Evolutionary conservation across 35 echinoderm and acorn worm species (phyloP).

Genomic region (Ophiothrix spiculata): DNA sequence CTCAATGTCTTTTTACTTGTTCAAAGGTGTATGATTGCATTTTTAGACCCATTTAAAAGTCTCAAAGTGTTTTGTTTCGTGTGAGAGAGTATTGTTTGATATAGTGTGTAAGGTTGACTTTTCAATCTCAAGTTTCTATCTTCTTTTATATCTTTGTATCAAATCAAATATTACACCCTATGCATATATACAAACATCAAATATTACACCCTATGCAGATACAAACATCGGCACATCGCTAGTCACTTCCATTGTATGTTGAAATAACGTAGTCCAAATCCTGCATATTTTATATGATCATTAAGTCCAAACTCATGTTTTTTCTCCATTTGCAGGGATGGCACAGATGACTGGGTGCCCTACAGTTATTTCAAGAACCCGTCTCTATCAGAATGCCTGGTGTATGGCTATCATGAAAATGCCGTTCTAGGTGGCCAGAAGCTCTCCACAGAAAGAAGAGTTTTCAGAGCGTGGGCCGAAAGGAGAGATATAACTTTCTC

Average conservation of each 20-base stretch:
- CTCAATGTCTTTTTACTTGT: too few species aligned
- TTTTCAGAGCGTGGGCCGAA: constrained; percentile 43
- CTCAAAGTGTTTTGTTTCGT: too few species aligned
- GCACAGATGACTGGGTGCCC: constrained; percentile 26
- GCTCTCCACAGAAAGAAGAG: constrained; percentile 34
- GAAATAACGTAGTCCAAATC: not conserved
- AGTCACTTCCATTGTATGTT: not conserved
- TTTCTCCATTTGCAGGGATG: not conserved
- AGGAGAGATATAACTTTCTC: constrained; percentile 29
- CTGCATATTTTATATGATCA: not conserved
- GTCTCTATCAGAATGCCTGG: constrained; percentile 29
- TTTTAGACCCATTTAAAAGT: too few species aligned
- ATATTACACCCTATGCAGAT: too few species aligned
- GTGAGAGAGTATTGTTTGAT: too few species aligned
- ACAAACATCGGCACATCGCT: not conserved
- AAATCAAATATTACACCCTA: too few species aligned
- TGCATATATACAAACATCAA: too few species aligned
- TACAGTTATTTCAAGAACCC: constrained; percentile 64
- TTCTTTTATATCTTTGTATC: too few species aligned
- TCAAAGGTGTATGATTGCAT: too few species aligned
- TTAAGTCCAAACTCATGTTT: not conserved
- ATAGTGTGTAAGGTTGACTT: too few species aligned
- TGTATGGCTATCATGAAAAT: constrained; percentile 63
- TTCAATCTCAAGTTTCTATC: too few species aligned
- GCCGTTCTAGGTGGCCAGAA: constrained; percentile 29